Evolutionary conservation across 2,797 vertebrate genomes (phyloP).

Genomic region (Arvicola amphibius): DNA sequence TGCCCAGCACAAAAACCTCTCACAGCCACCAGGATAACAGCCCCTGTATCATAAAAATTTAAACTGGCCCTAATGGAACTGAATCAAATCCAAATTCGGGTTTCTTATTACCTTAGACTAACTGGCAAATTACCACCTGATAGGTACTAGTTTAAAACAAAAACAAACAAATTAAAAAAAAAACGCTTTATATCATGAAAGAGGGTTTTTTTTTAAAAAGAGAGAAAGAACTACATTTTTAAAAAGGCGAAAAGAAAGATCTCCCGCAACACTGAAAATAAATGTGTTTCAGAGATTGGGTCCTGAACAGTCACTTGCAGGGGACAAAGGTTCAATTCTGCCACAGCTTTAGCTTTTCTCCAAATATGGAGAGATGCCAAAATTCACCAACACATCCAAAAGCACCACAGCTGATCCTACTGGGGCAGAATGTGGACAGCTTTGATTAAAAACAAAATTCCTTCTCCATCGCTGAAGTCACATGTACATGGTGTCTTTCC

Average conservation of each 20-base stretch:
- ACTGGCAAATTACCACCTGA: slow-evolving; percentile 83
- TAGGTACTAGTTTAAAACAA: slow-evolving; percentile 67
- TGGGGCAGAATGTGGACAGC: slow-evolving; percentile 33
- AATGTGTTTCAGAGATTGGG: neutral
- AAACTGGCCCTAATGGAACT: slow-evolving; percentile 84
- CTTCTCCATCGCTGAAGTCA: neutral
- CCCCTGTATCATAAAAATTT: slow-evolving; percentile 90
- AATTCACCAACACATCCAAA: slow-evolving; percentile 34
- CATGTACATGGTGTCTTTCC: neutral
- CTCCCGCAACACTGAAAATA: slow-evolving; percentile 35
- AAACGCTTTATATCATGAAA: slow-evolving; percentile 37
- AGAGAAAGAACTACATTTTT: neutral
- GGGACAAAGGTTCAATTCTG: slow-evolving; percentile 66
- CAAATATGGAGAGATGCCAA: slow-evolving; percentile 19
- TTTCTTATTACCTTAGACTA: slow-evolving; percentile 83
- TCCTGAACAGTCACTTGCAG: neutral
- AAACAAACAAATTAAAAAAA: slow-evolving; percentile 49
- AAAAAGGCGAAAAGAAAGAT: neutral
- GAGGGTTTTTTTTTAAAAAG: neutral
- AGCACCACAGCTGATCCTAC: neutral
- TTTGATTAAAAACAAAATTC: neutral
- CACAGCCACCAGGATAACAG: slow-evolving; percentile 89
- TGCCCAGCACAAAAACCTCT: slow-evolving; percentile 90
- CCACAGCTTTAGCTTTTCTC: neutral
- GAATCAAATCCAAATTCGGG: slow-evolving; percentile 81